A percentile compares a stretch with the other conserved stretches of the same genome.
phyloP scores from a whole-genome alignment of 2,888 invertebrate genomes.

The Macroteleia sp. region DNA sequence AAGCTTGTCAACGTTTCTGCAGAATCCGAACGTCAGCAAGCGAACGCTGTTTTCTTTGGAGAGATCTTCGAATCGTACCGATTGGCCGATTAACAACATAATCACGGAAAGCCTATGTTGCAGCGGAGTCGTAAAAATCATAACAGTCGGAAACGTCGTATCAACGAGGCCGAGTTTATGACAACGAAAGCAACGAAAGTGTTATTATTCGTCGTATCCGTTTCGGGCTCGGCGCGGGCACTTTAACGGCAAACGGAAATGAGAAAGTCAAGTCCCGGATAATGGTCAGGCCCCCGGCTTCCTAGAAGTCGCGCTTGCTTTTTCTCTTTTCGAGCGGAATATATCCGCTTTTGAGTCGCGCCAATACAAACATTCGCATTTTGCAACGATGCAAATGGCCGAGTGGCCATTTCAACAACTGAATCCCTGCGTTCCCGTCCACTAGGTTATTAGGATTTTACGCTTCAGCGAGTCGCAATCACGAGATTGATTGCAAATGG shows the following conservation, averaged over 20 bases:
- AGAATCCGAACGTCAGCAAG: no score
- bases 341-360: constrained; percentile 19
- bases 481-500: constrained; percentile 51
- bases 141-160: constrained; percentile 37
- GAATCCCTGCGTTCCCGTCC: constrained; percentile 3
- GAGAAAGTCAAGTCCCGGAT: constrained; percentile 61
- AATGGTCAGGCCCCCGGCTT: constrained; percentile 50
- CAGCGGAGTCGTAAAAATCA: no score
- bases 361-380: constrained; percentile 28
- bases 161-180: constrained; percentile 39
- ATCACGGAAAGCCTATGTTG: no score
- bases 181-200: constrained; percentile 62
- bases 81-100: no score
- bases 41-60: no score
- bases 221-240: constrained; percentile 22
- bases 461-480: constrained; percentile 41
- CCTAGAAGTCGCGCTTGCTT: constrained; percentile 31
- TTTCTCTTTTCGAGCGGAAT: constrained; percentile 28
- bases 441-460: constrained; percentile 45
- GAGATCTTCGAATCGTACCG: no score
- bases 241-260: constrained; percentile 69
- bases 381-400: constrained; percentile 42
- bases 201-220: constrained; percentile 64
- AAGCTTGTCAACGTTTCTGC: no score
- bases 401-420: background rate